Percentiles rank a stretch among this genome's conserved stretches.
Conservation (phyloP, 2,113 vertebrate genomes). For the Nerophis lumbriciformis region DNA sequence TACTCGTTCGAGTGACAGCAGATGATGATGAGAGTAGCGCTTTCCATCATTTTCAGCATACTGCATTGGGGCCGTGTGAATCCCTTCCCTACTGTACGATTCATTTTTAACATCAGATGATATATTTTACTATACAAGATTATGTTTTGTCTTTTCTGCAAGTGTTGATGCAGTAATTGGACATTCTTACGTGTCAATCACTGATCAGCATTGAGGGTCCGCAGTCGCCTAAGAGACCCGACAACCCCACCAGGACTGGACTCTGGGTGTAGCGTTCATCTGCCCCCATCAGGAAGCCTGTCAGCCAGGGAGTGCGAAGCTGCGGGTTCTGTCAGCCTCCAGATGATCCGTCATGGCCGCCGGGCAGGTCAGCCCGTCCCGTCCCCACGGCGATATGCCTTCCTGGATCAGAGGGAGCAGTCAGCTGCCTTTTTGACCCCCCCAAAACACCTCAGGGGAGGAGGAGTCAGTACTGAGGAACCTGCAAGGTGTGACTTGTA, state of each 20-base stretch:
- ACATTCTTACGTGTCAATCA: not conserved
- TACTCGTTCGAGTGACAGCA: no score
- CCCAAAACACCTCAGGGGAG: not conserved
- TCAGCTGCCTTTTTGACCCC: not conserved
- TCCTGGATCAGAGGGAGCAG: not conserved
- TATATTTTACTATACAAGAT: no score
- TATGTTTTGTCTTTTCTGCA: no score
- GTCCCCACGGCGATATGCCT: not conserved
- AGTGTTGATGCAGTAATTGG: no score
- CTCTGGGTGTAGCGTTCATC: not conserved
- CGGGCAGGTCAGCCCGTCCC: not conserved
- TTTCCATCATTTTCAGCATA: no score
- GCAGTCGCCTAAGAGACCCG: not conserved
- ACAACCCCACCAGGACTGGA: not conserved
- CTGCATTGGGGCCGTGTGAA: no score
- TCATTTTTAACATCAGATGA: no score
- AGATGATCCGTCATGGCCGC: not conserved
- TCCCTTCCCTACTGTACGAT: no score
- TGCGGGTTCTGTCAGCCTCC: not conserved
- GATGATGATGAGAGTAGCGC: no score
- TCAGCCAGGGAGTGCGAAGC: not conserved
- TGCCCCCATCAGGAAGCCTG: constrained; percentile 1
- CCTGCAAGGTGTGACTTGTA: not conserved
- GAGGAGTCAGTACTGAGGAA: not conserved
- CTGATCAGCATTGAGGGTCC: not conserved